Percentiles rank a stretch among this genome's conserved stretches.
These are phyloP conservation scores for Paradoxurus hermaphroditus DNA, from an alignment of 2,113 vertebrate genomes.

Conservation along the genomic window DNA sequence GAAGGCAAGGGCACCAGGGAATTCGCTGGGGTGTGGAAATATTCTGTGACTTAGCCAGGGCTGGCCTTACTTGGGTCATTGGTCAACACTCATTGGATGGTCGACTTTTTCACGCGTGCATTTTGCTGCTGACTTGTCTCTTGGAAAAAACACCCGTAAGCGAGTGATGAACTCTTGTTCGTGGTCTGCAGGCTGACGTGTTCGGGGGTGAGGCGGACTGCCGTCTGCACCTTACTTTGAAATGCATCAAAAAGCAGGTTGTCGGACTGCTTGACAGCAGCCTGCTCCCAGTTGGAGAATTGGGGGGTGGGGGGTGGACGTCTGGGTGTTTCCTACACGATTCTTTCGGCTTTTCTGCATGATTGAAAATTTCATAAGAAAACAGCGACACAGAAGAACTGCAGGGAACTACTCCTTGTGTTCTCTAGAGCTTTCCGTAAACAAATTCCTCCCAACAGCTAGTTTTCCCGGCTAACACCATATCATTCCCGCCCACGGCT, in stretches of 20 bases:
- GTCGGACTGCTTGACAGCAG: neutral
- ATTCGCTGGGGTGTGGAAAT: neutral
- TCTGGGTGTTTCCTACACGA: neutral
- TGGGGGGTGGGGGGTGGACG: neutral
- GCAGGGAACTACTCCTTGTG: neutral
- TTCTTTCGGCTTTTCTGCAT: neutral
- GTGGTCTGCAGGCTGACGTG: neutral
- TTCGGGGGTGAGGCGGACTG: neutral
- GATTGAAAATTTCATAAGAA: neutral
- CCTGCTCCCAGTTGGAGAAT: neutral
- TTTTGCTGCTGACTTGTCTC: neutral
- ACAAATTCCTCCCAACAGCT: rapidly evolving
- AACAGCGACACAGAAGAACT: neutral
- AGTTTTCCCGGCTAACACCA: neutral
- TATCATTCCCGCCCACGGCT: rapidly evolving
- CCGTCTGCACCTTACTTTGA: neutral
- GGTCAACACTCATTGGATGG: neutral
- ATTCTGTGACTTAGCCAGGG: neutral
- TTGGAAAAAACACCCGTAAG: neutral
- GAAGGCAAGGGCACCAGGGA: neutral
- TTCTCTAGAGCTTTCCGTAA: neutral
- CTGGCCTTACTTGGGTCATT: neutral
- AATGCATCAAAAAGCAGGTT: neutral
- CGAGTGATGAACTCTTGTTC: neutral
- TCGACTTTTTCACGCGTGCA: neutral